Conservation (phyloP, 2,797 vertebrate species). For the Silurus aristotelis region DNA sequence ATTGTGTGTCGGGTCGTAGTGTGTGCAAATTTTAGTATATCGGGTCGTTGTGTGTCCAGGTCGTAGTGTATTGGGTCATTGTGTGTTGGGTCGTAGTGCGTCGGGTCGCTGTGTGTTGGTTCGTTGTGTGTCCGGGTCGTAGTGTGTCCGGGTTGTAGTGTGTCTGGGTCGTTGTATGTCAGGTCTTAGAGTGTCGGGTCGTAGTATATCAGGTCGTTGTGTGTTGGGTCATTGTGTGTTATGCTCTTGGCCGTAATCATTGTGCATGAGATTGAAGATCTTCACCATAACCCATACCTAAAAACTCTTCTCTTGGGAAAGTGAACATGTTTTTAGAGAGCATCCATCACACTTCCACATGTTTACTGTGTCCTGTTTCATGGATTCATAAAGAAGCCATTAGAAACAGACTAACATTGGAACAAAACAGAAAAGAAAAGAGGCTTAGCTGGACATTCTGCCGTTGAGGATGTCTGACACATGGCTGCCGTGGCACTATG, state of each 20-base stretch:
- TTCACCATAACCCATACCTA: constrained; percentile 5
- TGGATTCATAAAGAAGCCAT: constrained; percentile 37
- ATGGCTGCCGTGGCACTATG: constrained; percentile 65
- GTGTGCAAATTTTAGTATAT: rapidly evolving
- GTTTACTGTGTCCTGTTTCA: constrained; percentile 41
- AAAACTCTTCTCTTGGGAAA: constrained; percentile 37
- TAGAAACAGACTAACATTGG: constrained; percentile 14
- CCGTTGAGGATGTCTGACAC: constrained; percentile 64
- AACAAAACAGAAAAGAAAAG: constrained; percentile 56
- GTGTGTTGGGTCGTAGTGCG: too few species aligned
- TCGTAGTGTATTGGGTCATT: too few species aligned
- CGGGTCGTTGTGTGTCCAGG: too few species aligned
- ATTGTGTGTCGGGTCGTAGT: too few species aligned
- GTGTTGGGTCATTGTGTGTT: background rate
- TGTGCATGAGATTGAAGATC: constrained; percentile 11
- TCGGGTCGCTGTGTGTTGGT: too few species aligned
- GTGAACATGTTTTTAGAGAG: constrained; percentile 45
- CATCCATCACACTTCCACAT: constrained; percentile 27
- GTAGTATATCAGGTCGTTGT: too few species aligned
- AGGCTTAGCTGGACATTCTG: constrained; percentile 69
- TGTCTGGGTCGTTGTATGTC: too few species aligned
- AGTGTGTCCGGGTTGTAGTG: too few species aligned
- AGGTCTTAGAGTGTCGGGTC: too few species aligned
- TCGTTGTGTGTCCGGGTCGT: too few species aligned
- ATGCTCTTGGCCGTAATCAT: background rate